Base-by-base conservation (phyloP, 2,888 invertebrate species). In the Drosophila peninsularis region DNA sequence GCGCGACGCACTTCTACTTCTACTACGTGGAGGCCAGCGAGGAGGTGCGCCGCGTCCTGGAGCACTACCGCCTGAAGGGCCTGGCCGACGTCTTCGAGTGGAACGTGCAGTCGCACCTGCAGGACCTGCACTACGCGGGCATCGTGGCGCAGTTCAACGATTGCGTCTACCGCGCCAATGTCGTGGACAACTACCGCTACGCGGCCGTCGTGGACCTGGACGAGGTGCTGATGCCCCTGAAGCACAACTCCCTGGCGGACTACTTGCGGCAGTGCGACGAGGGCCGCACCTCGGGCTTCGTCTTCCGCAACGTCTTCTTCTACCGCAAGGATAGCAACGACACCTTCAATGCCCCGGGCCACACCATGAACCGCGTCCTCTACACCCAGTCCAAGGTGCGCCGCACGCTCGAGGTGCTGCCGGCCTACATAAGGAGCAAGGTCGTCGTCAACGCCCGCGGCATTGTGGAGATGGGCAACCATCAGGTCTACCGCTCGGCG, bases 91-190 rank as follows among this genome's bases (percentile, higher is more conserved):
- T 93, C 21, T 90, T 93, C 10, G 90, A 90, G 2, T 94, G 94
- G 94, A 90, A 92, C 71, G 79, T 92, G 34, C 63, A 88, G 5
- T 86, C 91, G 7, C 76, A 87, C 42, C 77, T 90, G 27, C 89
- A 92, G 60, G 93, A 93, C 24, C 78, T 93, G 1, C 91, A 93
- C 55, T 91, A 92, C 2, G 97, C 96, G 87, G 97, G 97, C 0
- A 94, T 97, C 71, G 97, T 98, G 90, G 97, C 97, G 0, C 97
- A 98, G 41, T 94, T 97, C 87, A 98, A 98, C 92, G 98, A 98
- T 92, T 98, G 98, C 92, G 94, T 98, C 17, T 98, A 97, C 93
- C 94, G 98, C 75, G 96, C 96, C 57, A 97, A 97, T 95, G 95
- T 96, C 67, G 91, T 93, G 63, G 91, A 92, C 65, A 93, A 93